Percentiles rank a stretch among this genome's conserved stretches.
Evolutionary conservation across 2,797 vertebrate species (phyloP).

Genomic region (Anableps anableps): DNA sequence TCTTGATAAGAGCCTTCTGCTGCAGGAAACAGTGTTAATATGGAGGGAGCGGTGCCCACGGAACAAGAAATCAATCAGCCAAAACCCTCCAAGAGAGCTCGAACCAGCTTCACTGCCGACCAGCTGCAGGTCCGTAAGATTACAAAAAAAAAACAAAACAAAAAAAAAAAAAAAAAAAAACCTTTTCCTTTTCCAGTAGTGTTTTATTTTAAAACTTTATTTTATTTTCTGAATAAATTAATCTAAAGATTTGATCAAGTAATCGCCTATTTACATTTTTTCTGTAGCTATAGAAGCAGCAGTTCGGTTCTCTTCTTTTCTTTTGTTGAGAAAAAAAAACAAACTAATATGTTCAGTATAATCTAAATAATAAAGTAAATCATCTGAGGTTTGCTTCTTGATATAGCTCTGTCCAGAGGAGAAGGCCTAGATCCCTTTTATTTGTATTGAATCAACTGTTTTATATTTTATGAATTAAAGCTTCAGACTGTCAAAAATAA

Average conservation of each 20-base stretch:
- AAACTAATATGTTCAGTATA: neutral
- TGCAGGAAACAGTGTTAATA: slow-evolving; percentile 88
- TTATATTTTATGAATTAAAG: neutral
- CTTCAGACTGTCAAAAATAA: neutral
- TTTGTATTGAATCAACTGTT: neutral
- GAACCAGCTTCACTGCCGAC: slow-evolving; percentile 97
- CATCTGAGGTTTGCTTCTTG: neutral
- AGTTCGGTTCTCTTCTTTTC: neutral
- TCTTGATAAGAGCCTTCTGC: neutral
- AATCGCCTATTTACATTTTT: neutral
- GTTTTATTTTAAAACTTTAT: neutral
- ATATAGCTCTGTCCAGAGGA: neutral
- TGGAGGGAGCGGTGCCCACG: slow-evolving; percentile 90
- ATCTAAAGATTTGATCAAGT: neutral
- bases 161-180: neutral
- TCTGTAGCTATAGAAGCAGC: neutral
- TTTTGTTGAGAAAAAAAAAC: neutral
- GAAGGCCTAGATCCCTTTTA: neutral
- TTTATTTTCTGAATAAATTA: neutral
- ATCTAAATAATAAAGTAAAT: neutral
- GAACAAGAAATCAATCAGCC: slow-evolving; percentile 94
- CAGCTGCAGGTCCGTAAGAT: slow-evolving; percentile 89
- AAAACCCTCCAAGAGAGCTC: slow-evolving; percentile 96
- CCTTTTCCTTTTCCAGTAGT: too few relatives aligned
- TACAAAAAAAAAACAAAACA: neutral